phyloP scores from a whole-genome alignment of 2,888 invertebrate species.

The Drosophila ezoana region DNA sequence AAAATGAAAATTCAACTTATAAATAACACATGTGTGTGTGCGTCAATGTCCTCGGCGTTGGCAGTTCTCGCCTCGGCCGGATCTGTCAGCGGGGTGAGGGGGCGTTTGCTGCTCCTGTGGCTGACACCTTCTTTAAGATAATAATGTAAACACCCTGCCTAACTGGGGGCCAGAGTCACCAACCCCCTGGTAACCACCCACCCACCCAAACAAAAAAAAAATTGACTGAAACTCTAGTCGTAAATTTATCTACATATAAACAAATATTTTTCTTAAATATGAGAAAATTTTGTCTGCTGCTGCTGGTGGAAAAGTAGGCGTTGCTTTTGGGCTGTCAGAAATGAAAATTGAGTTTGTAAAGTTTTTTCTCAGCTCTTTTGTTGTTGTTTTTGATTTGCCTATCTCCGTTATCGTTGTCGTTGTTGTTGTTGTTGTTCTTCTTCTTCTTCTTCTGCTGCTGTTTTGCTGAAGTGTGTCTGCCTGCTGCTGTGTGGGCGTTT shows the following conservation, averaged over 20 bases:
- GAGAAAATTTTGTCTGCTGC: constrained; percentile 55
- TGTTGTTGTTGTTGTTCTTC: constrained; percentile 34
- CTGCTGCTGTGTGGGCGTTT: constrained; percentile 51
- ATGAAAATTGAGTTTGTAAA: constrained; percentile 79
- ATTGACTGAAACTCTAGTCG: constrained; percentile 52
- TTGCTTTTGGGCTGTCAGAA: constrained; percentile 58
- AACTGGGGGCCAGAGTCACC: constrained; percentile 10
- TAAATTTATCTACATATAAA: constrained; percentile 79
- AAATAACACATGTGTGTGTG: constrained; percentile 55
- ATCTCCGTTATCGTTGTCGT: constrained; percentile 30
- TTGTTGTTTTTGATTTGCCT: constrained; percentile 60
- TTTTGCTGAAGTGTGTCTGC: constrained; percentile 49
- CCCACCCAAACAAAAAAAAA: constrained; percentile 11
- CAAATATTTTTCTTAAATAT: constrained; percentile 79
- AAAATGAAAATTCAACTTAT: constrained; percentile 74
- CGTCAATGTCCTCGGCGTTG: constrained; percentile 29
- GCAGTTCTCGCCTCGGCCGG: constrained; percentile 51
- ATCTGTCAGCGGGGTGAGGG: constrained; percentile 12
- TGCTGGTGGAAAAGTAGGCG: constrained; percentile 55
- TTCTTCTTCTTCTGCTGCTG: neutral
- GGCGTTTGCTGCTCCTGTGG: constrained; percentile 50
- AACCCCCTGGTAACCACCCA: constrained; percentile 22
- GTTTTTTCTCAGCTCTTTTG: constrained; percentile 48
- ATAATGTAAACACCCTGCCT: constrained; percentile 51
- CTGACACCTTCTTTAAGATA: constrained; percentile 73